Conservation (phyloP, 1,140 invertebrate genomes). For the Drosophila trapezifrons region DNA sequence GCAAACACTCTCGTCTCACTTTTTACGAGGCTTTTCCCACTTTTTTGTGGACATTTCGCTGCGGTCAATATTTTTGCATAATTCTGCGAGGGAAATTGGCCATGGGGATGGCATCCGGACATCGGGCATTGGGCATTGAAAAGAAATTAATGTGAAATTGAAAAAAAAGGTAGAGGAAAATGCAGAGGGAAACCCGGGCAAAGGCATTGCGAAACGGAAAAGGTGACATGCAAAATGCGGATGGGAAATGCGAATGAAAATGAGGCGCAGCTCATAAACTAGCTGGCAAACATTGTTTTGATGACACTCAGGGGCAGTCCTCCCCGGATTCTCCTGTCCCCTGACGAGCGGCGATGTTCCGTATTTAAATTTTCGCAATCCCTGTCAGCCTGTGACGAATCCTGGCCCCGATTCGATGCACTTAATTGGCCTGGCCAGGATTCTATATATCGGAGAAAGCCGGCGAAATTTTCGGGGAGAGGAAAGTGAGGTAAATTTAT, state of each 20-base stretch:
- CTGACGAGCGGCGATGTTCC: conserved; percentile 22
- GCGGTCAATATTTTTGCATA: conserved; percentile 69
- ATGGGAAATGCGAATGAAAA: conserved; percentile 54
- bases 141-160: conserved; percentile 82
- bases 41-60: conserved; percentile 66
- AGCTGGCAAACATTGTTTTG: conserved; percentile 79
- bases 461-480: conserved; percentile 7
- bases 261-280: conserved; percentile 78
- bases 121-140: conserved; percentile 47
- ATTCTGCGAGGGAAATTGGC: conserved; percentile 28
- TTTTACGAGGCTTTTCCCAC: conserved; percentile 72
- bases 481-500: conserved; percentile 75
- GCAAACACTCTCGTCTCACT: conserved; percentile 52
- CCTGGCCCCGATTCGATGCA: conserved; percentile 64
- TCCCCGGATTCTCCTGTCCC: not conserved
- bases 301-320: conserved; percentile 75
- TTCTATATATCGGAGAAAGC: not conserved
- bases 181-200: not conserved
- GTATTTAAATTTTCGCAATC: conserved; percentile 78
- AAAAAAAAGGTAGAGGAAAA: conserved; percentile 46
- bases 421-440: conserved; percentile 68
- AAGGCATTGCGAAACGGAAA: conserved; percentile 34
- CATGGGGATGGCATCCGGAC: conserved; percentile 30
- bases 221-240: conserved; percentile 52
- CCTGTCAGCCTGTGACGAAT: conserved; percentile 70